phyloP scores from a whole-genome alignment of 1,140 invertebrate genomes.

The Anadara kagoshimensis region DNA sequence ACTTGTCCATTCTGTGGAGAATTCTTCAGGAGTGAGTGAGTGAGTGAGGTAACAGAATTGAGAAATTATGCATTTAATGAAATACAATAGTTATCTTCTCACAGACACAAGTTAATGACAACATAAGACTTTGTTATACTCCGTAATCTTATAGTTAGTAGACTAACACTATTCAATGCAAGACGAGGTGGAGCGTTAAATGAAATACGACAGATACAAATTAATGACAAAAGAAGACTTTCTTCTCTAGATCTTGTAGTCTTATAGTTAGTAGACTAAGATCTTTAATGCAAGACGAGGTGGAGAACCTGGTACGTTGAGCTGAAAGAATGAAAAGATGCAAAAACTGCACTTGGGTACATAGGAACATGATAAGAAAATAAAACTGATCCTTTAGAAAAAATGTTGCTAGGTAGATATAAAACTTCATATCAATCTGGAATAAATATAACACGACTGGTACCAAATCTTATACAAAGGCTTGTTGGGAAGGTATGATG shows the following conservation, averaged over 20 bases:
- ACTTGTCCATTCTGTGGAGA: too few species aligned
- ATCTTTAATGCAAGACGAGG: slow-evolving; percentile 45
- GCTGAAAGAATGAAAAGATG: slow-evolving; percentile 41
- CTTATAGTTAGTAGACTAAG: too few species aligned
- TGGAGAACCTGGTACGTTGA: slow-evolving; percentile 40
- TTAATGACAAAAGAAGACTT: too few species aligned
- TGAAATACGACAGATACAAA: too few species aligned
- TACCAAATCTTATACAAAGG: slow-evolving; percentile 35
- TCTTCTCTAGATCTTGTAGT: too few species aligned
- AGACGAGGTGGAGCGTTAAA: too few species aligned
- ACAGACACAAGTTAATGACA: too few species aligned
- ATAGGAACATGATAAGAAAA: neutral
- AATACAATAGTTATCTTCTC: neutral
- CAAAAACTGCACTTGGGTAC: slow-evolving; percentile 33
- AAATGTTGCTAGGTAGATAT: neutral
- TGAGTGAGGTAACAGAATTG: neutral
- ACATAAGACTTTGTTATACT: too few species aligned
- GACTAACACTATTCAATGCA: slow-evolving; percentile 44
- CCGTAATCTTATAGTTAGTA: too few species aligned
- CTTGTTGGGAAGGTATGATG: slow-evolving; percentile 28
- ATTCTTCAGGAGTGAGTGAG: too few species aligned
- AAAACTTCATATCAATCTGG: slow-evolving; percentile 7
- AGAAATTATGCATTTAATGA: neutral
- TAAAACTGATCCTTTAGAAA: neutral
- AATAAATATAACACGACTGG: neutral